Percentiles rank a stretch among this genome's conserved stretches.
These are phyloP conservation scores for Proales similis DNA, from an alignment of 1,140 invertebrate species.

Conservation along the genomic window DNA sequence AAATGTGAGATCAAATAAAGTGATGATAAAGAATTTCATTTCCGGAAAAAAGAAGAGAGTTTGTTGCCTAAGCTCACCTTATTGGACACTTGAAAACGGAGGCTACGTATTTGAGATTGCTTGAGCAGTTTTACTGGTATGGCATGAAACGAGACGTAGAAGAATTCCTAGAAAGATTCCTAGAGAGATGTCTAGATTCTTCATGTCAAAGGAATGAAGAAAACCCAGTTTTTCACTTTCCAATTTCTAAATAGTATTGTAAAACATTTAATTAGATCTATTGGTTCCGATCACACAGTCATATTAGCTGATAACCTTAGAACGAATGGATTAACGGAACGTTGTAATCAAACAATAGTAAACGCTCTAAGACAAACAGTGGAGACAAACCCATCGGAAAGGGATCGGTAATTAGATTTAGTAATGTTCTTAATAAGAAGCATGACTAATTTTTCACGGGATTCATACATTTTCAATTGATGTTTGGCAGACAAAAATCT, in stretches of 20 bases:
- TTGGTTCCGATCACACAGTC: neutral
- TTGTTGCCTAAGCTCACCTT: constrained; percentile 3
- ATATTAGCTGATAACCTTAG: neutral
- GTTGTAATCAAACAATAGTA: constrained; percentile 7
- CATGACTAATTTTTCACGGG: too few relatives aligned
- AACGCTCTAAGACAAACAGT: neutral
- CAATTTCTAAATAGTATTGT: constrained; percentile 9
- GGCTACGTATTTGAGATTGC: constrained; percentile 1
- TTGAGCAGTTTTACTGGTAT: constrained; percentile 1
- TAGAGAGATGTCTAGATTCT: too few relatives aligned
- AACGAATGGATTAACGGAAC: constrained; percentile 5
- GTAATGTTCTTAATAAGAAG: too few relatives aligned
- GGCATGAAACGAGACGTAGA: neutral
- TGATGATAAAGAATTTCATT: neutral
- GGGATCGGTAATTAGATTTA: too few relatives aligned
- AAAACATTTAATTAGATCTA: constrained; percentile 2
- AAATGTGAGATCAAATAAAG: too few relatives aligned
- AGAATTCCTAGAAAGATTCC: neutral
- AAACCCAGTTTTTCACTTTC: neutral
- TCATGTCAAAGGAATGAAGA: constrained; percentile 7
- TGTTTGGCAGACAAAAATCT: too few relatives aligned
- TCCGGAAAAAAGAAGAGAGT: neutral
- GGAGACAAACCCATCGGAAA: too few relatives aligned
- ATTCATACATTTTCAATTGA: too few relatives aligned
- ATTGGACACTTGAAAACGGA: neutral